Evolutionary conservation across 2,888 invertebrate species (phyloP).

Genomic region (Calliphora vomitoria): DNA sequence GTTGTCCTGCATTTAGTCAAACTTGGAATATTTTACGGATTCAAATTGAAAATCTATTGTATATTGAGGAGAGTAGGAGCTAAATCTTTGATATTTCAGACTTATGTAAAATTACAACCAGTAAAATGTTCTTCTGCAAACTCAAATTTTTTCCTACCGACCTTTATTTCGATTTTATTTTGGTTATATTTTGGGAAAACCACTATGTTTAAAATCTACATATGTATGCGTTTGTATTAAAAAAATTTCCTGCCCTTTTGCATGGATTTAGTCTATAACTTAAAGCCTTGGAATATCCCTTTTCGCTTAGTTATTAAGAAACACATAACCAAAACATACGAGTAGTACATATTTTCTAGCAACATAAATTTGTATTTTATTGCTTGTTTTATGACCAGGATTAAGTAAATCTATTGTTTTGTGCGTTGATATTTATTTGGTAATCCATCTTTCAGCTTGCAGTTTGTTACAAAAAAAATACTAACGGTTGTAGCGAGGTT

Average conservation of each 20-base stretch:
- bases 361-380: slow-evolving; percentile 60
- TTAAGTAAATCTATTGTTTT: slow-evolving; percentile 58
- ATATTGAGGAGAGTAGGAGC: too few relatives aligned
- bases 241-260: not conserved
- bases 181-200: not conserved
- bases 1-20: too few relatives aligned
- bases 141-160: slow-evolving; percentile 5
- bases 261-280: slow-evolving; percentile 42
- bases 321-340: not conserved
- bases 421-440: not conserved
- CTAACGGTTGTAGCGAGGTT: slow-evolving; percentile 34
- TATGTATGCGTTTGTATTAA: not conserved
- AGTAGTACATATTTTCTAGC: not conserved
- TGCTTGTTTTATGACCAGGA: slow-evolving; percentile 63
- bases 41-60: too few relatives aligned
- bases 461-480: slow-evolving; percentile 1
- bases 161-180: not conserved
- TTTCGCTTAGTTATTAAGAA: slow-evolving; percentile 29
- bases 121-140: too few relatives aligned
- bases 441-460: slow-evolving; percentile 4
- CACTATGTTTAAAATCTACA: not conserved
- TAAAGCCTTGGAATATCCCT: slow-evolving; percentile 68
- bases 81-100: too few relatives aligned
- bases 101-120: too few relatives aligned
- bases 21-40: too few relatives aligned